Conservation (phyloP, 2,888 invertebrate species). For the Trichogramma dendrolimi region DNA sequence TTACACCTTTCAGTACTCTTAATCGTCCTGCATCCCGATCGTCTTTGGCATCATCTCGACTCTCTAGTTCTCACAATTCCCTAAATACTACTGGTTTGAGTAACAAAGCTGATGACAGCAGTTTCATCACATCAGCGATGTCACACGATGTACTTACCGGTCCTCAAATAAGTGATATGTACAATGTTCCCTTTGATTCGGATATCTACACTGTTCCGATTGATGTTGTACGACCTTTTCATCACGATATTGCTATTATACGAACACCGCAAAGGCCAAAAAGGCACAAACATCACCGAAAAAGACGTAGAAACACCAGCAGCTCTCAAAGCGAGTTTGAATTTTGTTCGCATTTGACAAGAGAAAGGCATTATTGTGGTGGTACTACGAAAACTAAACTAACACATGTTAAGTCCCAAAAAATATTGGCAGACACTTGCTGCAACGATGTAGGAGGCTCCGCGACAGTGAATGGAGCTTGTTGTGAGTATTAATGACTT, state of each 20-base stretch:
- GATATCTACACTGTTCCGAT: conserved; percentile 84
- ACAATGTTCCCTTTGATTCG: conserved; percentile 84
- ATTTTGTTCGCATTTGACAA: conserved; percentile 48
- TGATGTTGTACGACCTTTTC: conserved; percentile 68
- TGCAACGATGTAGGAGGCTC: conserved; percentile 39
- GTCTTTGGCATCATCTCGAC: conserved; percentile 69
- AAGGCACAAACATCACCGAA: conserved; percentile 51
- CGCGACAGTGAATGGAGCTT: conserved; percentile 56
- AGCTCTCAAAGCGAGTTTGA: conserved; percentile 52
- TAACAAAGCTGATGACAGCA: conserved; percentile 77
- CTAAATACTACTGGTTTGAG: conserved; percentile 57
- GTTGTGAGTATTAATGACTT: conserved; percentile 11
- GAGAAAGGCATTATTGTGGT: conserved; percentile 46
- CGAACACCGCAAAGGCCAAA: conserved; percentile 53
- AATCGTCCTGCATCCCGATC: conserved; percentile 70
- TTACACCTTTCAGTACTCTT: conserved; percentile 49
- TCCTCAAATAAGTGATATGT: conserved; percentile 64
- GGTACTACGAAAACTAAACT: conserved; percentile 48
- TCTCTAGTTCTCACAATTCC: conserved; percentile 83
- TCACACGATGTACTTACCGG: conserved; percentile 77
- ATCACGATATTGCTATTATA: conserved; percentile 35
- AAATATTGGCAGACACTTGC: conserved; percentile 47
- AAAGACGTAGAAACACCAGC: conserved; percentile 53
- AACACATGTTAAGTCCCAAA: conserved; percentile 49
- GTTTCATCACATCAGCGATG: conserved; percentile 83